These are phyloP conservation scores for Scaptodrosophila lebanonensis DNA, from an alignment of 1,140 invertebrate genomes.

Conservation along the genomic window DNA sequence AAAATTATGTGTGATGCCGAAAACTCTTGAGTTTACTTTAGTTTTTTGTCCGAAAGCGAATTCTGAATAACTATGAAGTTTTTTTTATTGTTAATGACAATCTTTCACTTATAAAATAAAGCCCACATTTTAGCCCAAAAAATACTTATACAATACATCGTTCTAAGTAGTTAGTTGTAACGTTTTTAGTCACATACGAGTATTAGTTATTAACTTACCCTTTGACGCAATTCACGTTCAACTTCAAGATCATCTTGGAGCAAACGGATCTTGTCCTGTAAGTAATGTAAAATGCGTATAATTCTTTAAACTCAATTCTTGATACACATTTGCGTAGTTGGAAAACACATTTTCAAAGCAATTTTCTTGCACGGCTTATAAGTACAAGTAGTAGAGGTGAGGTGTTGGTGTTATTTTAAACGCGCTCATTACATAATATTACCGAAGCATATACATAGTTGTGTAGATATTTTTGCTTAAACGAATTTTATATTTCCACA, in stretches of 20 bases:
- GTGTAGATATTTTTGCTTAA: constrained; percentile 54
- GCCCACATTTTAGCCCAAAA: too few species aligned
- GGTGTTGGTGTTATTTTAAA: constrained; percentile 14
- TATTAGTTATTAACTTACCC: constrained; percentile 83
- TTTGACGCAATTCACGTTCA: constrained; percentile 96
- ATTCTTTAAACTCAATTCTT: constrained; percentile 15
- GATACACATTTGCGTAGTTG: background rate
- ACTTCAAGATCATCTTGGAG: constrained; percentile 97
- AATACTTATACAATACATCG: too few species aligned
- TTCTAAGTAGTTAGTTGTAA: too few species aligned
- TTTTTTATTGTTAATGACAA: too few species aligned
- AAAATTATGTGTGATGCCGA: too few species aligned
- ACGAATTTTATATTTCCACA: constrained; percentile 71
- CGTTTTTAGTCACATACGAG: background rate
- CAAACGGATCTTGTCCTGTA: constrained; percentile 98
- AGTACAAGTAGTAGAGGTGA: too few species aligned
- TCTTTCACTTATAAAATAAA: too few species aligned
- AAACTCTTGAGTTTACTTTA: too few species aligned
- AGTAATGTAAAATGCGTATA: constrained; percentile 68
- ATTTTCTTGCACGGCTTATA: too few species aligned
- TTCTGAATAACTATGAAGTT: too few species aligned
- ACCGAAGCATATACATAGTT: constrained; percentile 42
- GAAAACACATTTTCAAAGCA: constrained; percentile 11
- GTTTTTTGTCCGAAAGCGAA: too few species aligned
- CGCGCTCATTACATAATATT: constrained; percentile 49